Evolutionary conservation across 1,140 invertebrate species (phyloP).

Genomic region (Pseudomyrmex dendroicus): DNA sequence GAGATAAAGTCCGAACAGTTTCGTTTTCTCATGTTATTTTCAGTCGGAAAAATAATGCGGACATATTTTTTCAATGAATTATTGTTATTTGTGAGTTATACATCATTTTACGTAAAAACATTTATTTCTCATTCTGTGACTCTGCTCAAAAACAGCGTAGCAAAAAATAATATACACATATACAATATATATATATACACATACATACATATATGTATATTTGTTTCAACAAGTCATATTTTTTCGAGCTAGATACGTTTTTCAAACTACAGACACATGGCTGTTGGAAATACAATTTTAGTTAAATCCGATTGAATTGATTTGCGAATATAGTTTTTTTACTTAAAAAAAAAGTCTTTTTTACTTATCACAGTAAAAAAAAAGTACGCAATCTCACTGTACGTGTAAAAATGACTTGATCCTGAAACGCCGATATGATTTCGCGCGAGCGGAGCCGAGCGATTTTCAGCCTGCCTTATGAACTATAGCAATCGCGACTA

Average conservation of each 20-base stretch:
- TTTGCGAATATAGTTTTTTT: neutral
- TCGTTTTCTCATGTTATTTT: neutral
- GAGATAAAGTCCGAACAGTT: neutral
- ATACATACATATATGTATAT: neutral
- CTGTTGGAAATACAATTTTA: neutral
- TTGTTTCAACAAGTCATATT: neutral
- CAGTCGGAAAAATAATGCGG: neutral
- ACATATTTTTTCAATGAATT: neutral
- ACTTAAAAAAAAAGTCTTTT: neutral
- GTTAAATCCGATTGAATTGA: neutral
- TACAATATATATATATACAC: neutral
- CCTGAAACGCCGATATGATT: constrained; percentile 20
- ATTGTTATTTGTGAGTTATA: no score
- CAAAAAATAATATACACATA: no score
- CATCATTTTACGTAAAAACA: no score
- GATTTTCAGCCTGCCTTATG: constrained; percentile 44
- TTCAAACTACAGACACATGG: neutral
- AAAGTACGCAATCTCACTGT: neutral
- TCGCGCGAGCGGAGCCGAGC: constrained; percentile 6
- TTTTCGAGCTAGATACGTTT: neutral
- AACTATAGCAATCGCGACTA: constrained; percentile 56
- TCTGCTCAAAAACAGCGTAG: no score
- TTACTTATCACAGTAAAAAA: constrained; percentile 8
- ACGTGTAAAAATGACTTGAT: constrained; percentile 37
- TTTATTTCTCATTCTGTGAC: no score